Evolutionary conservation across 2,888 invertebrate genomes (phyloP).

Genomic region (Torymus tubicola): DNA sequence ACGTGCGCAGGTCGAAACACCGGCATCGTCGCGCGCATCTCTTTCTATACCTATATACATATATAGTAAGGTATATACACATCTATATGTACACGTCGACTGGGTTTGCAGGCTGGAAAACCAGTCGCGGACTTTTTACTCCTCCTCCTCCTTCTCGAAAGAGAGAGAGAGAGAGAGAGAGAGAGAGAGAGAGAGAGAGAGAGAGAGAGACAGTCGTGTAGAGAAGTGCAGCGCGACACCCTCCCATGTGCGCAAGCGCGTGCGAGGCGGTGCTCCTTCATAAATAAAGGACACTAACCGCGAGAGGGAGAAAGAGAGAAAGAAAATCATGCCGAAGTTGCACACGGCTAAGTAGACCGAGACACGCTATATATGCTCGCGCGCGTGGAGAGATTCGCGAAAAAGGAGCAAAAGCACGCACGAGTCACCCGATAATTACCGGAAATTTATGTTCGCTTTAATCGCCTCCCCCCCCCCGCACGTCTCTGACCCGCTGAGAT

Average conservation of each 20-base stretch:
- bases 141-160: neutral
- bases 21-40: neutral
- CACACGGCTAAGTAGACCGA: neutral
- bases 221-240: neutral
- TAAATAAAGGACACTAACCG: too few relatives aligned
- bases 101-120: conserved; percentile 41
- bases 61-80: too few relatives aligned
- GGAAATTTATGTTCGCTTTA: conserved; percentile 10
- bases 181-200: neutral
- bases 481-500: too few relatives aligned
- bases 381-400: too few relatives aligned
- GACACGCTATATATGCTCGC: too few relatives aligned
- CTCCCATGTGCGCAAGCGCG: too few relatives aligned
- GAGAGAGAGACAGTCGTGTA: neutral
- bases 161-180: conserved; percentile 4
- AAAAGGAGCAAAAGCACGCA: too few relatives aligned
- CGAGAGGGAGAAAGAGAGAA: too few relatives aligned
- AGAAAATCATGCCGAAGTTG: too few relatives aligned
- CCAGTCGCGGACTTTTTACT: conserved; percentile 41
- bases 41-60: neutral
- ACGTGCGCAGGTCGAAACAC: conserved; percentile 4
- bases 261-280: too few relatives aligned
- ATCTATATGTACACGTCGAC: neutral
- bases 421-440: neutral
- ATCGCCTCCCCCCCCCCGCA: neutral